Base-by-base conservation (phyloP, 2,888 invertebrate genomes). In the Caenorhabditis sp. region DNA sequence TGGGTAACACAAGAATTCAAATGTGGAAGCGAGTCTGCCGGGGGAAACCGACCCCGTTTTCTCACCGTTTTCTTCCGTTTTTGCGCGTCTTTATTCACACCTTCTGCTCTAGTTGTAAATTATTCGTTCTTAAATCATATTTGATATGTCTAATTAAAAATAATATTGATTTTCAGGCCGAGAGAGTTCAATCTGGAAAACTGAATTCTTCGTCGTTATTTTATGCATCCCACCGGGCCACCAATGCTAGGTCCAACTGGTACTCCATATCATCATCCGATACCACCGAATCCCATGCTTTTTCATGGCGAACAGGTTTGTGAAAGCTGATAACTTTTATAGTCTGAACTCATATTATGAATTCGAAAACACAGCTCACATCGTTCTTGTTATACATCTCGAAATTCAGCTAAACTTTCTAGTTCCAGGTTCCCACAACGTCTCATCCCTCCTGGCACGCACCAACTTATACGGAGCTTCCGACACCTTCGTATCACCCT, bases 1-100 rank as follows among this genome's bases (percentile, higher is more conserved):
- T 79, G 82, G 77, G 82, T 82, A 82, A 56, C 82, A 44, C 41
- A 56, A 82, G 82, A 82, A 82, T 82, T 82, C 82, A 82, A 82
- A 82, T 79, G 79, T 68, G 31, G 68, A 51, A 28, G 19, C 28
- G 28, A 19, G 35, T 28, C 63, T 44, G 64, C 51, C n/a, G 31
- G 44, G 2, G 16, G 31, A 44, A 54, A 38, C 0, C 56, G 35
- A n/a, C 44, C 54, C 8, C 19, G 2, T 77, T 61, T 49, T 44
- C 38, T 19, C 31, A 2, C 5, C 8, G 59, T 66, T 31, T n/a
- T 56, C 47, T 38, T 64, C 35, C 35, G 31, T 58, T 63, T 58
- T 64, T 8, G 24, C 74, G 41, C 51, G n/a, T 26, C 1, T 49
- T 63, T 63, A 56, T 24, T 56, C 41, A 16, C 35, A 35, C 38